These are phyloP conservation scores for Yoshiicerus persimilis DNA, from an alignment of 1,140 invertebrate genomes.

Conservation along the genomic window DNA sequence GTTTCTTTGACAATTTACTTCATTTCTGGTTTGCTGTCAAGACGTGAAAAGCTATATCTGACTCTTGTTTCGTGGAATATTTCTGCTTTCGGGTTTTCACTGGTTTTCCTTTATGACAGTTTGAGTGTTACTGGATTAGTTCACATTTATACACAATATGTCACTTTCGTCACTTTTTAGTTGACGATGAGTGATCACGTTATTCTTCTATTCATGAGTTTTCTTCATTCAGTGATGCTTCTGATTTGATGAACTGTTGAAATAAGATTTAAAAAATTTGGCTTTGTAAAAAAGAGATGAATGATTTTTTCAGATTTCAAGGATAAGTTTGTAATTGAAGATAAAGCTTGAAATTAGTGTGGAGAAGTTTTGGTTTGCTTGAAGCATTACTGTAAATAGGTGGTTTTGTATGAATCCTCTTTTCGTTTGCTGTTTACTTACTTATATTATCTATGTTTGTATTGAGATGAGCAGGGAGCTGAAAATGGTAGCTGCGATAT, in stretches of 20 bases:
- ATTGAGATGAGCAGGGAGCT: neutral
- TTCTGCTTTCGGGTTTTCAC: neutral
- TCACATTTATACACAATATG: no score
- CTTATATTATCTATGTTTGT: neutral
- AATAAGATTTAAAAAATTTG: no score
- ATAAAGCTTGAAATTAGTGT: neutral
- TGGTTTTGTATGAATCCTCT: neutral
- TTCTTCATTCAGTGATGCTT: no score
- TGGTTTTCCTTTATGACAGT: neutral
- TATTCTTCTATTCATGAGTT: neutral
- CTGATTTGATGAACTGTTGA: no score
- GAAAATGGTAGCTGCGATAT: neutral
- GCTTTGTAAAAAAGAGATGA: no score
- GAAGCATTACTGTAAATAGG: neutral
- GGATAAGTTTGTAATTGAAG: neutral
- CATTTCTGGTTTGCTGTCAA: neutral
- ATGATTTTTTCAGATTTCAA: no score
- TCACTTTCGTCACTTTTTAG: neutral
- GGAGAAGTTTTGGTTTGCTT: neutral
- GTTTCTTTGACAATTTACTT: neutral
- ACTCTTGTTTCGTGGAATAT: neutral
- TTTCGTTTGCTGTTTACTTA: neutral
- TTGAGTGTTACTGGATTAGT: no score
- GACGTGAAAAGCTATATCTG: neutral
- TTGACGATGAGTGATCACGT: neutral